Evolutionary conservation across 2,888 invertebrate genomes (phyloP).

Genomic region (Dasysyrphus albostriatus): DNA sequence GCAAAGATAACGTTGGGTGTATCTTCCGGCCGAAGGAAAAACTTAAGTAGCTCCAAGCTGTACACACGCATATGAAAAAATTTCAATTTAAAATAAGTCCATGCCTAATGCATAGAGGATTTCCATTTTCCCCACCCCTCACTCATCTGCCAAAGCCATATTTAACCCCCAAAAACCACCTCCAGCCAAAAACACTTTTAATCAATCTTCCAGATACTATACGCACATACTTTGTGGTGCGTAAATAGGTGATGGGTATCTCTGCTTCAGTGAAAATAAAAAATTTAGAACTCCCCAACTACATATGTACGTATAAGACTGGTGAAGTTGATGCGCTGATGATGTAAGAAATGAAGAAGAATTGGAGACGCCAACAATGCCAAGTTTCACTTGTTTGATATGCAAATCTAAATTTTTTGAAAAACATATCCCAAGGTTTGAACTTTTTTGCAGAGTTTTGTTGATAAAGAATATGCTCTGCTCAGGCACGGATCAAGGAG

Average conservation of each 20-base stretch:
- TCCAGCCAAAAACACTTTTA: conserved; percentile 66
- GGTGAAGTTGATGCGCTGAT: not conserved
- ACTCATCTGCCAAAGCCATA: conserved; percentile 8
- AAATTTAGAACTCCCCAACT: conserved; percentile 65
- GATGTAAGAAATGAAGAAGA: conserved; percentile 14
- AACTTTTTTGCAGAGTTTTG: conserved; percentile 40
- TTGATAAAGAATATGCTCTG: conserved; percentile 3
- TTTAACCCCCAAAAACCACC: conserved; percentile 29
- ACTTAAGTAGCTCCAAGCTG: conserved; percentile 73
- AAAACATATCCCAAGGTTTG: conserved; percentile 30
- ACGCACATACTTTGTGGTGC: conserved; percentile 65
- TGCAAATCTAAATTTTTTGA: conserved; percentile 70
- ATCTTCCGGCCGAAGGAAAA: conserved; percentile 47
- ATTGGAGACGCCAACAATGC: conserved; percentile 57
- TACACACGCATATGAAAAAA: conserved; percentile 50
- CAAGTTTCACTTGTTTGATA: conserved; percentile 70
- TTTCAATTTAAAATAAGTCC: conserved; percentile 75
- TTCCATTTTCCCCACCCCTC: conserved; percentile 28
- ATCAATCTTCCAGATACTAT: conserved; percentile 74
- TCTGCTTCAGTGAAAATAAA: conserved; percentile 57
- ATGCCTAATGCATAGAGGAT: conserved; percentile 74
- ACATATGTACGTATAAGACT: not conserved
- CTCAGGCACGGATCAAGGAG: not conserved
- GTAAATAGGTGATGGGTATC: conserved; percentile 37
- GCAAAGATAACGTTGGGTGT: conserved; percentile 21